phyloP scores from a whole-genome alignment of 2,888 invertebrate genomes.

The Ennomos erosarius region DNA sequence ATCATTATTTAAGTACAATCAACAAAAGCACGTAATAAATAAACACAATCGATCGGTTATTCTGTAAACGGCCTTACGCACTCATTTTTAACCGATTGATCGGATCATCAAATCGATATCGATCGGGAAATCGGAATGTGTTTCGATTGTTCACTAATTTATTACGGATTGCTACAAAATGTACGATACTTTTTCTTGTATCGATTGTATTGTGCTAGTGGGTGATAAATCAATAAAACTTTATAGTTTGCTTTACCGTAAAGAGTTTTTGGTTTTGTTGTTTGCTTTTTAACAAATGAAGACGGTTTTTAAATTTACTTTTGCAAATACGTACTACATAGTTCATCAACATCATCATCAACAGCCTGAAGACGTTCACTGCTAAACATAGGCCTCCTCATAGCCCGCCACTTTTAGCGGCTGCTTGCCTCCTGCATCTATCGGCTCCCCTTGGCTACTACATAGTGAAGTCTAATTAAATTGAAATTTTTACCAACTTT shows the following conservation, averaged over 20 bases:
- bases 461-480: too few relatives aligned
- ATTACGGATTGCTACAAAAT: slow-evolving; percentile 23
- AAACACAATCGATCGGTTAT: too few relatives aligned
- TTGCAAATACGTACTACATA: neutral
- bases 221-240: slow-evolving; percentile 24
- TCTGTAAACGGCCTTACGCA: slow-evolving; percentile 15
- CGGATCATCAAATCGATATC: slow-evolving; percentile 39
- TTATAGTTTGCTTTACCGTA: slow-evolving; percentile 14
- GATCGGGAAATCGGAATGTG: slow-evolving; percentile 28
- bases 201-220: slow-evolving; percentile 23
- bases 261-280: slow-evolving; percentile 11
- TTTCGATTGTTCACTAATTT: slow-evolving; percentile 45
- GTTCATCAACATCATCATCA: too few relatives aligned
- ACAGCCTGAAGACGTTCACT: too few relatives aligned
- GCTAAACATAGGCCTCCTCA: too few relatives aligned
- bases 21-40: neutral
- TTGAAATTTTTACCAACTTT: too few relatives aligned
- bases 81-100: slow-evolving; percentile 51
- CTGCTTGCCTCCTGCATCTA: too few relatives aligned
- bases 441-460: too few relatives aligned
- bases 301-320: neutral
- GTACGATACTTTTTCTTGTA: slow-evolving; percentile 17
- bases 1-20: too few relatives aligned
- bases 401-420: too few relatives aligned
- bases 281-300: neutral